Evolutionary conservation across 2,113 vertebrate genomes (phyloP).

Genomic region (Dicentrarchus labrax): DNA sequence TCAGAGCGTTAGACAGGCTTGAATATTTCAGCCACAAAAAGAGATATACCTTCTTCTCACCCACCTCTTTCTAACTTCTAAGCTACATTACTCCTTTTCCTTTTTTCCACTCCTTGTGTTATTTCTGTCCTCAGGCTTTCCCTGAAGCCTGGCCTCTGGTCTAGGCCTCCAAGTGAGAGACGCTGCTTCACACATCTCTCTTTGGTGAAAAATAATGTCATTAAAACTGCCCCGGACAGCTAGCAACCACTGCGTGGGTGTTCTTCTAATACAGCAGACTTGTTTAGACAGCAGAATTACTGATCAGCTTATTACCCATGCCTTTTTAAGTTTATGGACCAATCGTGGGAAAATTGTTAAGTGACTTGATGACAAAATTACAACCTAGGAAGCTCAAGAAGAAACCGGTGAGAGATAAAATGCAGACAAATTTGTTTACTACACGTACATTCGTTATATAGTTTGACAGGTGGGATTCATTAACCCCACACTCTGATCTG

Average conservation of each 20-base stretch:
- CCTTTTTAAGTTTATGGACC: constrained; percentile 17
- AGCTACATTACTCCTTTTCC: not conserved
- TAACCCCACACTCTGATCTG: constrained; percentile 58
- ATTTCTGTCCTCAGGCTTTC: constrained; percentile 56
- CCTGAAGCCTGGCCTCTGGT: constrained; percentile 57
- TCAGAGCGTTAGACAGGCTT: not conserved
- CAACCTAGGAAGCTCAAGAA: not conserved
- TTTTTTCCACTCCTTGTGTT: not conserved
- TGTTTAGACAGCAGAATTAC: constrained; percentile 43
- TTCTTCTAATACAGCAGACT: constrained; percentile 37
- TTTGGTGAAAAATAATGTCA: constrained; percentile 43
- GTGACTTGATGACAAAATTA: not conserved
- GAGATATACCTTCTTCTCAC: not conserved
- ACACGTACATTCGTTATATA: constrained; percentile 37
- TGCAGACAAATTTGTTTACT: constrained; percentile 51
- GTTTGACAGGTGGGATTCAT: constrained; percentile 73
- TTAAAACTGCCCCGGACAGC: constrained; percentile 31
- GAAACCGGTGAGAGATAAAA: constrained; percentile 18
- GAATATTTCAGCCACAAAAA: not conserved
- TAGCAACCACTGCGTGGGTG: constrained; percentile 23
- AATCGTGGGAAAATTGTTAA: not conserved
- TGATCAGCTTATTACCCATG: constrained; percentile 31
- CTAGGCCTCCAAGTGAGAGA: constrained; percentile 36
- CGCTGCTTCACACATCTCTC: constrained; percentile 4
- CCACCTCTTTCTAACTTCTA: constrained; percentile 2